Conservation (phyloP, 2,888 invertebrate genomes). For the Melanotus villosus region DNA sequence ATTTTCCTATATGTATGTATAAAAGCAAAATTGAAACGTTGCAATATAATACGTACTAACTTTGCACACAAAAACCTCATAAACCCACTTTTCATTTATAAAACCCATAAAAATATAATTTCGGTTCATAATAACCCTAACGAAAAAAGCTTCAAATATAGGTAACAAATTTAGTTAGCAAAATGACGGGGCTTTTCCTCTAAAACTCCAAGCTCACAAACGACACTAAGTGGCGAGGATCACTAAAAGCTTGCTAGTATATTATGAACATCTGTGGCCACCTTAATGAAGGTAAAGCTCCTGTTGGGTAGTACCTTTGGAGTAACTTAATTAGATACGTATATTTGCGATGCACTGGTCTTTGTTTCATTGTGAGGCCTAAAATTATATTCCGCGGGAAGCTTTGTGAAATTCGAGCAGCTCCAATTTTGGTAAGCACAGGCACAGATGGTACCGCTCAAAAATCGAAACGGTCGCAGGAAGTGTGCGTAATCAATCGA, state of each 20-base stretch:
- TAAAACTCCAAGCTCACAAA: constrained; percentile 30
- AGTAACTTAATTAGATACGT: constrained; percentile 42
- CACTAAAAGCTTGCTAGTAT: constrained; percentile 46
- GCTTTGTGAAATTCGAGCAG: no score
- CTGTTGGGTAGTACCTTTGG: constrained; percentile 26
- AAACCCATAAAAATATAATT: background rate
- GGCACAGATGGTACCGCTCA: no score
- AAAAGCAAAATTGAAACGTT: no score
- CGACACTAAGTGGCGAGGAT: constrained; percentile 39
- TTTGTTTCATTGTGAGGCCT: background rate
- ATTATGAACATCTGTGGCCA: constrained; percentile 47
- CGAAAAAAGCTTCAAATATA: background rate
- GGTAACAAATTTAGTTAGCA: constrained; percentile 24
- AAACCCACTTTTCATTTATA: constrained; percentile 1
- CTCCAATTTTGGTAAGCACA: no score
- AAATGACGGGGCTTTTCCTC: constrained; percentile 8
- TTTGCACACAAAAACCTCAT: background rate
- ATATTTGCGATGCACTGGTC: constrained; percentile 10
- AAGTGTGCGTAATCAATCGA: no score
- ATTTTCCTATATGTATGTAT: no score
- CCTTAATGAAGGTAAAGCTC: constrained; percentile 45
- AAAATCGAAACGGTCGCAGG: no score
- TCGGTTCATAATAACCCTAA: background rate
- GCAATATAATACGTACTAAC: no score
- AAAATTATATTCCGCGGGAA: background rate